A percentile compares a stretch with the other conserved stretches of the same genome.
phyloP scores from a whole-genome alignment of 2,888 invertebrate species.

The Ochropleura leucogaster region DNA sequence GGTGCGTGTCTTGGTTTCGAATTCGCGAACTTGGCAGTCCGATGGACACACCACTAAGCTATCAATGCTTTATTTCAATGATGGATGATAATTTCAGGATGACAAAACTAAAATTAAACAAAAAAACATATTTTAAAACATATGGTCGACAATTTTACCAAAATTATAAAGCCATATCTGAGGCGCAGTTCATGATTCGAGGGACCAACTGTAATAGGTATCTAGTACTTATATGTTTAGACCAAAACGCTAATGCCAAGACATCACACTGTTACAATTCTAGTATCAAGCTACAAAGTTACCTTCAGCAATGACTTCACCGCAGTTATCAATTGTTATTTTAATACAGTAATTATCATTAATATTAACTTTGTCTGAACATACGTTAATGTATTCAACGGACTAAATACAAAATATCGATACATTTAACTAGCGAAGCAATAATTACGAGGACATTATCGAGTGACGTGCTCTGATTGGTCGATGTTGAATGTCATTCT shows the following conservation, averaged over 20 bases:
- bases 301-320: slow-evolving; percentile 50
- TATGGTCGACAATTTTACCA: neutral
- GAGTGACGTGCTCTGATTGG: slow-evolving; percentile 66
- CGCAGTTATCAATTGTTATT: slow-evolving; percentile 59
- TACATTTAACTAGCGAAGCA: slow-evolving; percentile 60
- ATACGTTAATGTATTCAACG: slow-evolving; percentile 51
- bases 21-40: too few relatives aligned
- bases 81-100: too few relatives aligned
- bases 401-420: slow-evolving; percentile 60
- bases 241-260: neutral
- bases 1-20: too few relatives aligned
- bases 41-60: too few relatives aligned
- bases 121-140: neutral
- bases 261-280: slow-evolving; percentile 10
- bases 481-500: slow-evolving; percentile 70
- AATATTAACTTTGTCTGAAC: slow-evolving; percentile 44
- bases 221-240: too few relatives aligned
- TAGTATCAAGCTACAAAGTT: slow-evolving; percentile 10
- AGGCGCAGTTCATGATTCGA: neutral
- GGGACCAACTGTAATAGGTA: neutral
- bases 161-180: neutral
- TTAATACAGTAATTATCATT: slow-evolving; percentile 54
- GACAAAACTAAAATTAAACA: too few relatives aligned
- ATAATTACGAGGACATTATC: slow-evolving; percentile 62
- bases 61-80: too few relatives aligned